Evolutionary conservation across 2,113 vertebrate genomes (phyloP), one percentile per base, ranked within the genome.

Genomic region (Ctenomys sociabilis): DNA sequence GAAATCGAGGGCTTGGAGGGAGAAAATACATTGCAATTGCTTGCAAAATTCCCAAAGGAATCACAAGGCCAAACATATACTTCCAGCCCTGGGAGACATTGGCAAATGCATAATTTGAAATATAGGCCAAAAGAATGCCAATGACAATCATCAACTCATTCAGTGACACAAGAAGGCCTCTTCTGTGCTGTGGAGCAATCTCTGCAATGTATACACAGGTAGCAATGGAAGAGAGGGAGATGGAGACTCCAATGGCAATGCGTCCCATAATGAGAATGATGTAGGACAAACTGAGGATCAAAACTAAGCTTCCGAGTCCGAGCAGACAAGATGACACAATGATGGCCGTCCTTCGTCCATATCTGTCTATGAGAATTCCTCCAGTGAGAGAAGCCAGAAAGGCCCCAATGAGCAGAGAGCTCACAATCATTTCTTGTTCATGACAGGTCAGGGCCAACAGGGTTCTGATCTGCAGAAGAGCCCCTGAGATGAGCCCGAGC

Each of bases 141-240:
- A 98, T 97, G 30, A 99, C 99, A 90, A 99, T 98, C 99, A 99
- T 99, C 83, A 99, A 98, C 97, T 99, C 99, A 37, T 99, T 99
- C 85, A 99, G 97, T 0, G 99, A 99, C 45, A 99, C 99, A 0
- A 99, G 98, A 75, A 99, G 98, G 14, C 99, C 99, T 97, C 99
- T 98, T 98, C 99, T 98, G 94, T 99, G 98, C 63, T 98, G 98
- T 0, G 99, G 99, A 0, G 99, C 99, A 14, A 99, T 99, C 98
- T 99, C 99, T 0, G 99, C 99, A 0, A 99, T 99, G 85, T 99
- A 99, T 40, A 99, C 99, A 87, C 99, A 99, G 0, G 99, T 99
- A 14, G 99, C 99, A 1, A 99, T 99, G 6, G 99, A 99, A 0
- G 99, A 99, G 35, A 99, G 97, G 0, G 99, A 99, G 35, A 99